phyloP scores from a whole-genome alignment of 2,113 vertebrate genomes.

The Okapia johnstoni region DNA sequence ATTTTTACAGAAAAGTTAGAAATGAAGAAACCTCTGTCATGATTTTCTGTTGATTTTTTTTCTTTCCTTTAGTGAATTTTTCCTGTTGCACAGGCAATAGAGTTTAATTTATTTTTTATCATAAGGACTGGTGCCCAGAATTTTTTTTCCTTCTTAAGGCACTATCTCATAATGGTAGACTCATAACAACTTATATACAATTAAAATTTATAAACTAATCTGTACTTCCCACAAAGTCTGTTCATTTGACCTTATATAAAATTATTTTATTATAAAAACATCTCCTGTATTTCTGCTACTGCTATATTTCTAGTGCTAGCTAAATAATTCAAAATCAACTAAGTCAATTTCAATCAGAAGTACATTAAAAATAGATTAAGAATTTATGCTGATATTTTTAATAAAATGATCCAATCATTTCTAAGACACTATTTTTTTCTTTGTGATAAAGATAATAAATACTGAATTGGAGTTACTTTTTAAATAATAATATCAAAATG shows the following conservation, averaged over 20 bases:
- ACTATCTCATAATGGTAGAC: background rate
- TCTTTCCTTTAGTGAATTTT: background rate
- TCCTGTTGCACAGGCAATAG: background rate
- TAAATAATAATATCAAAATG: background rate
- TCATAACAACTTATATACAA: background rate
- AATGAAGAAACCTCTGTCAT: background rate
- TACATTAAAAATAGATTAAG: background rate
- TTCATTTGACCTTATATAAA: background rate
- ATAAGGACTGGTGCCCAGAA: background rate
- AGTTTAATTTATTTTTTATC: background rate
- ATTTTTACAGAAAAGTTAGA: background rate
- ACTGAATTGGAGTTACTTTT: background rate
- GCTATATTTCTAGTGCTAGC: background rate
- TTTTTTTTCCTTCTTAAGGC: background rate
- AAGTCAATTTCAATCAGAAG: background rate
- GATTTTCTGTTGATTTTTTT: background rate
- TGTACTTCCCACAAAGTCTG: background rate
- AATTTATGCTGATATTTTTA: background rate
- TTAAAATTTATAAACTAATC: background rate
- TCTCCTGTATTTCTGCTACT: background rate
- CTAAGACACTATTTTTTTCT: background rate
- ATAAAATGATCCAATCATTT: background rate
- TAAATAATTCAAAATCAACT: background rate
- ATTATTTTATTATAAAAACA: background rate
- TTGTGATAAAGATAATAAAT: background rate